Percentiles rank a stretch among this genome's conserved stretches.
These are phyloP conservation scores for Cacatua alba DNA, from an alignment of 2,113 vertebrate genomes.

Conservation along the genomic window DNA sequence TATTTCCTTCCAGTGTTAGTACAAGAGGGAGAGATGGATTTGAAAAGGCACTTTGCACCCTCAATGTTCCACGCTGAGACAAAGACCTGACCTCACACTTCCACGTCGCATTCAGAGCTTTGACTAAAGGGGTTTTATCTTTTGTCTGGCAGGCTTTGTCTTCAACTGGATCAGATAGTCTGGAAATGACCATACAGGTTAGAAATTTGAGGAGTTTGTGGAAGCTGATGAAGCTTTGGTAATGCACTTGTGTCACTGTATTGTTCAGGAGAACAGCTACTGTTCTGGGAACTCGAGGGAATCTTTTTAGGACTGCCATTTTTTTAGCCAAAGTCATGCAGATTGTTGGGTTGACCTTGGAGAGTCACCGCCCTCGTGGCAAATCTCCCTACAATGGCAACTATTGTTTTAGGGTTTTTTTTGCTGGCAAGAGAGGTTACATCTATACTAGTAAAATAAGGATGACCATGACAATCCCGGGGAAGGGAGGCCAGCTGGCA, in stretches of 20 bases:
- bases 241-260: fast-evolving
- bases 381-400: not conserved
- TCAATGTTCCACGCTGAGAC: fast-evolving
- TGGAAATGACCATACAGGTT: not conserved
- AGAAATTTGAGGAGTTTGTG: not conserved
- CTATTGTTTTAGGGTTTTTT: not conserved
- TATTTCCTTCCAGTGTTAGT: not conserved
- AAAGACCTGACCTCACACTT: not conserved
- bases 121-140: not conserved
- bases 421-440: not conserved
- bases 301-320: not conserved
- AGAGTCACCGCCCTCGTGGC: not conserved
- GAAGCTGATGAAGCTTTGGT: not conserved
- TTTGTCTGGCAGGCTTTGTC: not conserved
- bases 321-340: not conserved
- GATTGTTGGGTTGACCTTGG: not conserved
- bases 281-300: not conserved
- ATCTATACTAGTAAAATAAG: not conserved
- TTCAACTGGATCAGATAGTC: not conserved
- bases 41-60: not conserved
- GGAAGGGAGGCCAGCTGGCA: not conserved
- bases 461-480: not conserved
- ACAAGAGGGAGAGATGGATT: not conserved
- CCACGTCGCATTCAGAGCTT: not conserved
- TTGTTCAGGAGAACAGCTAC: not conserved